Conservation (phyloP, 2,888 invertebrate species). For the Scaptomyza tumidula region DNA sequence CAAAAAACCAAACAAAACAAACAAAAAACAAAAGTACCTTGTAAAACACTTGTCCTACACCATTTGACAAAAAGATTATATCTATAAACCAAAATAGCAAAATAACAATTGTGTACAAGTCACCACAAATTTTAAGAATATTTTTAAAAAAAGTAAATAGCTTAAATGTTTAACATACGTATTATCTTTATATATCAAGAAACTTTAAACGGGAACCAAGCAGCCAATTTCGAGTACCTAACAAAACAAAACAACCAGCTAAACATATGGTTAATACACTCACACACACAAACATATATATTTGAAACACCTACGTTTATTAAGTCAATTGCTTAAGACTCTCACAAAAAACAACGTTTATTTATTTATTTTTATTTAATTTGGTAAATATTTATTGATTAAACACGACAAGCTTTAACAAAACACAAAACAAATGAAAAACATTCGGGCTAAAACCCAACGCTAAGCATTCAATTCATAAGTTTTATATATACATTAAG, state of each 20-base stretch:
- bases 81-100: constrained; percentile 27
- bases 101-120: constrained; percentile 48
- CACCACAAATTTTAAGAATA: constrained; percentile 47
- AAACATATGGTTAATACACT: constrained; percentile 47
- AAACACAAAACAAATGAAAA: constrained; percentile 23
- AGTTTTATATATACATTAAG: constrained; percentile 57
- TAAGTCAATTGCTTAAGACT: constrained; percentile 55
- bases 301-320: constrained; percentile 17
- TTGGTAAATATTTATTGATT: constrained; percentile 56
- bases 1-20: constrained; percentile 1
- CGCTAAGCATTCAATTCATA: constrained; percentile 70
- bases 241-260: constrained; percentile 41
- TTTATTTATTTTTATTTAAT: constrained; percentile 54
- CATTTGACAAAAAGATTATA: constrained; percentile 16
- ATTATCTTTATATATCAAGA: constrained; percentile 41
- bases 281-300: constrained; percentile 17
- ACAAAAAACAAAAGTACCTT: constrained; percentile 41
- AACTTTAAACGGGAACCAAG: constrained; percentile 71
- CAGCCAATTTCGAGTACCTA: constrained; percentile 76
- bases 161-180: constrained; percentile 25
- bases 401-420: constrained; percentile 71
- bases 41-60: constrained; percentile 40
- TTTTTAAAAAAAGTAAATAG: constrained; percentile 36
- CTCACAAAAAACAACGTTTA: constrained; percentile 30
- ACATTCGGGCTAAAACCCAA: constrained; percentile 71